Conservation (phyloP, 1,140 invertebrate species). For the Drosophila trapezifrons region DNA sequence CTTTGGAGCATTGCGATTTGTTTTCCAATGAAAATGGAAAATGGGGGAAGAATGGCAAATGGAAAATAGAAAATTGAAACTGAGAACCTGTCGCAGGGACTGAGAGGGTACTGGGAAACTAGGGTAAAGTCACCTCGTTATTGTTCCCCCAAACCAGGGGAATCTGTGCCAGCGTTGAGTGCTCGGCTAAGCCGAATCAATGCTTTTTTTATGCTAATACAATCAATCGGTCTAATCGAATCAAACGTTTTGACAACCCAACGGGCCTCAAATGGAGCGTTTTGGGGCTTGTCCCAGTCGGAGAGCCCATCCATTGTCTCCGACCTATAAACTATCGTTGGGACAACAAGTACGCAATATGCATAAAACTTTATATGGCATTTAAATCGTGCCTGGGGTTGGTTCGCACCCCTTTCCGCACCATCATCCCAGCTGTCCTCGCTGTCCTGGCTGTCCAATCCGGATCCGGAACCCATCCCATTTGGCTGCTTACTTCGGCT, state of each 20-base stretch:
- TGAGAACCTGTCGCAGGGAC: slow-evolving; percentile 26
- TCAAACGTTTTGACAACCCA: slow-evolving; percentile 77
- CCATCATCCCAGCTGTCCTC: slow-evolving; percentile 9
- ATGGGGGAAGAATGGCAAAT: slow-evolving; percentile 12
- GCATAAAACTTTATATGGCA: slow-evolving; percentile 81
- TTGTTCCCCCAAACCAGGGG: slow-evolving; percentile 3
- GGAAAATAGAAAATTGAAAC: slow-evolving; percentile 40
- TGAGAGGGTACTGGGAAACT: background rate
- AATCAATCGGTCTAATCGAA: slow-evolving; percentile 81
- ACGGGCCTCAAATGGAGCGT: slow-evolving; percentile 66
- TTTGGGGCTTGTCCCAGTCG: slow-evolving; percentile 39
- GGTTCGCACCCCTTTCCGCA: slow-evolving; percentile 30
- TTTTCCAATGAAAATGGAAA: slow-evolving; percentile 35
- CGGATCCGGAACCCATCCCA: slow-evolving; percentile 24
- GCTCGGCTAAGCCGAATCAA: slow-evolving; percentile 74
- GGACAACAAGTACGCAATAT: slow-evolving; percentile 72
- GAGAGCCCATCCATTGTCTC: slow-evolving; percentile 10
- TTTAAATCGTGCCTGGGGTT: slow-evolving; percentile 62
- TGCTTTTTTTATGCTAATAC: slow-evolving; percentile 77
- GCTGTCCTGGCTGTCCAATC: slow-evolving; percentile 4
- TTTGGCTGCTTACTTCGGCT: slow-evolving; percentile 68
- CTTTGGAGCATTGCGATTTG: slow-evolving; percentile 46
- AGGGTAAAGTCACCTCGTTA: slow-evolving; percentile 31
- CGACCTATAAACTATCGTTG: slow-evolving; percentile 54
- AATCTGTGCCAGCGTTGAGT: slow-evolving; percentile 35